Evolutionary conservation across 2,113 vertebrate species (phyloP).

Genomic region (Calyptomena viridis): DNA sequence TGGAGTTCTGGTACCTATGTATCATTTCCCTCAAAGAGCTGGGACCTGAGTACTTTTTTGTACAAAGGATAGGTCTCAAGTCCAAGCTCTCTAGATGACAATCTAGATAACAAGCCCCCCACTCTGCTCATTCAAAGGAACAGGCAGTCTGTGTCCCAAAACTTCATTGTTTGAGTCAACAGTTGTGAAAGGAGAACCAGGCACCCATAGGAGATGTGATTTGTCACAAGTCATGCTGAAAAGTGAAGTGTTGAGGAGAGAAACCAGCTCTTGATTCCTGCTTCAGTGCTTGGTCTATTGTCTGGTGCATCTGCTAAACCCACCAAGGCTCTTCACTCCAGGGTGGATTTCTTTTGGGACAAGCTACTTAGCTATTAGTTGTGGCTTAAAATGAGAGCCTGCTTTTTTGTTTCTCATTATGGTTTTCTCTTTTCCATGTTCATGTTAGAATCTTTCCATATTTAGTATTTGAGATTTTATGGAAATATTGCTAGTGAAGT

Average conservation of each 20-base stretch:
- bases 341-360: background rate
- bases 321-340: background rate
- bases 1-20: rapidly evolving
- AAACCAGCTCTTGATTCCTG: background rate
- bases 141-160: background rate
- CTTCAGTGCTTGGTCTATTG: background rate
- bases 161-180: background rate
- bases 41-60: background rate
- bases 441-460: constrained; percentile 11
- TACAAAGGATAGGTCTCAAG: background rate
- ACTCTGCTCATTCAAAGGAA: background rate
- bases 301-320: background rate
- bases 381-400: background rate
- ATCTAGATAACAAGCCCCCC: background rate
- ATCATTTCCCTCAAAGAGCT: background rate
- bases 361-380: background rate
- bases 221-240: background rate
- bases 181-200: background rate
- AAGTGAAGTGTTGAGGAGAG: background rate
- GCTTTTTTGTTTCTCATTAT: background rate
- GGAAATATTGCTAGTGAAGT: constrained; percentile 42
- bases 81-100: background rate
- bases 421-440: constrained; percentile 5
- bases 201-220: background rate
- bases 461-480: constrained; percentile 40